These are phyloP conservation scores for Muntiacus reevesi DNA, from an alignment of 2,113 vertebrate species.

Conservation along the genomic window DNA sequence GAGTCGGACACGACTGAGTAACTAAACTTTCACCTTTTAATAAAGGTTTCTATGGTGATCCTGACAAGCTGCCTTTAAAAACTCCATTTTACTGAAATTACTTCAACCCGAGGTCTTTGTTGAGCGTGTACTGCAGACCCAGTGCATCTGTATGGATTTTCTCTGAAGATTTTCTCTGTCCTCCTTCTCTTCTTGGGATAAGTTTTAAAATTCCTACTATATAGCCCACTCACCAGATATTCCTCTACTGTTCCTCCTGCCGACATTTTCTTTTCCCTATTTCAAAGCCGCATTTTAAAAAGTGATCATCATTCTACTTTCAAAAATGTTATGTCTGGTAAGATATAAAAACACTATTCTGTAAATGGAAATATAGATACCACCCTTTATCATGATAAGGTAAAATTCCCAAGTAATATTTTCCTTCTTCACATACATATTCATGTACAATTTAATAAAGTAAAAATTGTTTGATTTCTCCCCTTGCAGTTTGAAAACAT, in stretches of 20 bases:
- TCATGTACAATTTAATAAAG: background rate
- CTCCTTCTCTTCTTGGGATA: conserved; percentile 14
- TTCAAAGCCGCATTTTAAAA: conserved; percentile 22
- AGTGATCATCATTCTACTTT: background rate
- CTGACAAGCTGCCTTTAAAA: background rate
- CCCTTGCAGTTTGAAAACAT: conserved; percentile 2
- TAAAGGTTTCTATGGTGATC: background rate
- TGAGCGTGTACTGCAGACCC: background rate
- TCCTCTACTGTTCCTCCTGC: background rate
- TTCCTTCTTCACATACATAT: background rate
- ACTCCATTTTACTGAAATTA: background rate
- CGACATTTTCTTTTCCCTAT: background rate
- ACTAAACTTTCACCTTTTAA: background rate
- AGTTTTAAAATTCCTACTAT: background rate
- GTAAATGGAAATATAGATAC: background rate
- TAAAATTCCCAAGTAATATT: conserved; percentile 10
- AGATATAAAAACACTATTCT: background rate
- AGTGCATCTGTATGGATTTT: background rate
- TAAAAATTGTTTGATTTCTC: conserved; percentile 36
- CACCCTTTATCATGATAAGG: conserved; percentile 4
- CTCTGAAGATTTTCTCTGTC: conserved; percentile 2
- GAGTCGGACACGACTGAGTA: background rate
- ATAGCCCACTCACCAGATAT: background rate
- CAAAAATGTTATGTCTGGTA: background rate
- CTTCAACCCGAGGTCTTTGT: background rate